These are phyloP conservation scores for Daubentonia madagascariensis DNA, from an alignment of 2,113 vertebrate genomes.

Conservation along the genomic window DNA sequence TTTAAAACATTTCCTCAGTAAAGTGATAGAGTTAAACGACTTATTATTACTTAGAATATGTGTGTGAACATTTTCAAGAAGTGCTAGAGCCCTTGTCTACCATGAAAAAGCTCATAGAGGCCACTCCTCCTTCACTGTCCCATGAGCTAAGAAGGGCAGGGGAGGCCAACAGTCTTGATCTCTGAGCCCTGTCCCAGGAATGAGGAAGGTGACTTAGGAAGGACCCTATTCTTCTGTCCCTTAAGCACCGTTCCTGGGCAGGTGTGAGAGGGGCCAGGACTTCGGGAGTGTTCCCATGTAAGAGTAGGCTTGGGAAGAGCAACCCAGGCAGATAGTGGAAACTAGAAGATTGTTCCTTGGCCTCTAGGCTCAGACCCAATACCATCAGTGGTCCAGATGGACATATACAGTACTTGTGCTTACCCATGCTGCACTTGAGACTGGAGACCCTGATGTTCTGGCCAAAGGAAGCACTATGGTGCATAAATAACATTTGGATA, in stretches of 20 bases:
- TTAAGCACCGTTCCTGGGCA: not conserved
- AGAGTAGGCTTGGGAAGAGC: not conserved
- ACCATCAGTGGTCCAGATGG: not conserved
- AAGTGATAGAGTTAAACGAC: not conserved
- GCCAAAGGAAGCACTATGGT: not conserved
- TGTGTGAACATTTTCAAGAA: not conserved
- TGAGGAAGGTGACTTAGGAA: not conserved
- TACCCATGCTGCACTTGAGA: too few relatives aligned
- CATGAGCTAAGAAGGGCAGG: not conserved
- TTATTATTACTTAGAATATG: not conserved
- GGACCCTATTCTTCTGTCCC: not conserved
- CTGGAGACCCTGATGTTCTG: not conserved
- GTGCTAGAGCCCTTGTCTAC: not conserved
- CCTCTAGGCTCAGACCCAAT: too few relatives aligned
- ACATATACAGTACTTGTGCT: not conserved
- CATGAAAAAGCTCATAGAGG: not conserved
- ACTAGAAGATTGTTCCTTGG: not conserved
- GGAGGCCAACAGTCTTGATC: not conserved
- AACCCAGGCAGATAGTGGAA: not conserved
- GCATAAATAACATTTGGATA: not conserved
- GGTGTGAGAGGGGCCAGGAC: not conserved
- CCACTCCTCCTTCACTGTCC: not conserved
- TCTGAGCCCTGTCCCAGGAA: not conserved
- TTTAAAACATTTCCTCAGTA: not conserved
- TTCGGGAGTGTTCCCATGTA: fast-evolving